A percentile compares a stretch with the other conserved stretches of the same genome.
phyloP scores from a whole-genome alignment of 2,113 vertebrate species.

The Clinocottus analis region DNA sequence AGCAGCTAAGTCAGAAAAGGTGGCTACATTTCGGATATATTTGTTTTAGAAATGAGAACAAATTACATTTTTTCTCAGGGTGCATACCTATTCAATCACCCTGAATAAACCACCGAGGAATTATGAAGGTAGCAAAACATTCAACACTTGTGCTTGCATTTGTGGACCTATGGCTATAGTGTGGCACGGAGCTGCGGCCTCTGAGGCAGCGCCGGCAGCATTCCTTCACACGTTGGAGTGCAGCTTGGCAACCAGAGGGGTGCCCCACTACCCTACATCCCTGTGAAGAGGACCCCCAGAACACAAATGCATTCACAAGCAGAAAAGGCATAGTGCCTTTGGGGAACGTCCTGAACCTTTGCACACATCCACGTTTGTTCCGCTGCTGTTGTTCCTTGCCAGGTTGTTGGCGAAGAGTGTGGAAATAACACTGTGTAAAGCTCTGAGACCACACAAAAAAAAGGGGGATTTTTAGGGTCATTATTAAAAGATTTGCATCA shows the following conservation, averaged over 20 bases:
- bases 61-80: neutral
- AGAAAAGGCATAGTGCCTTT: constrained; percentile 25
- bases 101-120: constrained; percentile 36
- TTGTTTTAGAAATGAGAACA: neutral
- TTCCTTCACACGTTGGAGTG: constrained; percentile 67
- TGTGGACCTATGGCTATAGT: neutral
- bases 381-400: neutral
- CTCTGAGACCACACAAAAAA: neutral
- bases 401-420: constrained; percentile 23
- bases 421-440: constrained; percentile 39
- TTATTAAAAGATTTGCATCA: constrained; percentile 29
- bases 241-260: constrained; percentile 78
- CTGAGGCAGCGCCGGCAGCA: constrained; percentile 69
- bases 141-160: constrained; percentile 15
- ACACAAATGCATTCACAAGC: constrained; percentile 56
- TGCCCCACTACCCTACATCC: constrained; percentile 80
- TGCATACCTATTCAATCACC: constrained; percentile 1
- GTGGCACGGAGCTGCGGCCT: constrained; percentile 23
- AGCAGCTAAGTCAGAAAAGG: neutral
- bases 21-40: neutral
- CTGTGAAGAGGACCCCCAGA: constrained; percentile 52
- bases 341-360: constrained; percentile 30
- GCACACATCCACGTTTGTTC: constrained; percentile 29
- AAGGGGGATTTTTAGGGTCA: neutral
- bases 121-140: constrained; percentile 18